These are phyloP conservation scores for Lypha dubia DNA, from an alignment of 2,888 invertebrate species.

Conservation along the genomic window DNA sequence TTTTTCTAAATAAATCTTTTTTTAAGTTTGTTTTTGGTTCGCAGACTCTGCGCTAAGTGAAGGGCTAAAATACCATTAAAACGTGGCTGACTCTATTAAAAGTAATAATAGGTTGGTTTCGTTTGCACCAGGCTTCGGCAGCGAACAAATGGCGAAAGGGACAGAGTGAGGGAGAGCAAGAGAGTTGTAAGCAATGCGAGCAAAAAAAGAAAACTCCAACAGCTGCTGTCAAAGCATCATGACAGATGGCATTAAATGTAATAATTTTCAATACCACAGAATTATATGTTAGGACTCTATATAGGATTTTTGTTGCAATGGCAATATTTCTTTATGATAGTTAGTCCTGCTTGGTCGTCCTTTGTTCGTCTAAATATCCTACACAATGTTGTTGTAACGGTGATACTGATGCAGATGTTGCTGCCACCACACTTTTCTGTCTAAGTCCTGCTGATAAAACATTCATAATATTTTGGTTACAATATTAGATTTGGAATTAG, in stretches of 20 bases:
- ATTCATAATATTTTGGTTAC: constrained; percentile 62
- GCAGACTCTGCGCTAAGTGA: constrained; percentile 26
- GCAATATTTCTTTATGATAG: constrained; percentile 32
- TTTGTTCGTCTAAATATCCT: constrained; percentile 6
- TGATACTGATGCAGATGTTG: constrained; percentile 52
- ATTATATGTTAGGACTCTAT: constrained; percentile 28
- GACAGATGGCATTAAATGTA: constrained; percentile 74
- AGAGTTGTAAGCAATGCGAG: neutral
- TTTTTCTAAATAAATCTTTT: constrained; percentile 71
- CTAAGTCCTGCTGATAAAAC: constrained; percentile 59
- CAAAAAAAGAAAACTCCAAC: constrained; percentile 18
- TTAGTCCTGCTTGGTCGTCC: constrained; percentile 24
- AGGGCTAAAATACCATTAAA: constrained; percentile 62
- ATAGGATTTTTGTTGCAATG: constrained; percentile 40
- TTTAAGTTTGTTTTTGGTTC: constrained; percentile 32
- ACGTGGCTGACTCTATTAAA: constrained; percentile 46
- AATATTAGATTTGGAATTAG: constrained; percentile 7
- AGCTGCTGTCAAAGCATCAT: constrained; percentile 73
- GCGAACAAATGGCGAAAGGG: neutral
- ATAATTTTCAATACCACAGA: constrained; percentile 75
- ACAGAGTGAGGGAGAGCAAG: neutral
- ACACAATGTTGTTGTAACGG: constrained; percentile 14
- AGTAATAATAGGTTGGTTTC: constrained; percentile 41
- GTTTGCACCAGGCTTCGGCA: neutral
- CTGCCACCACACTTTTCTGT: constrained; percentile 42